These are phyloP conservation scores for Danio tinwini DNA, from an alignment of 2,797 vertebrate genomes.

Conservation along the genomic window DNA sequence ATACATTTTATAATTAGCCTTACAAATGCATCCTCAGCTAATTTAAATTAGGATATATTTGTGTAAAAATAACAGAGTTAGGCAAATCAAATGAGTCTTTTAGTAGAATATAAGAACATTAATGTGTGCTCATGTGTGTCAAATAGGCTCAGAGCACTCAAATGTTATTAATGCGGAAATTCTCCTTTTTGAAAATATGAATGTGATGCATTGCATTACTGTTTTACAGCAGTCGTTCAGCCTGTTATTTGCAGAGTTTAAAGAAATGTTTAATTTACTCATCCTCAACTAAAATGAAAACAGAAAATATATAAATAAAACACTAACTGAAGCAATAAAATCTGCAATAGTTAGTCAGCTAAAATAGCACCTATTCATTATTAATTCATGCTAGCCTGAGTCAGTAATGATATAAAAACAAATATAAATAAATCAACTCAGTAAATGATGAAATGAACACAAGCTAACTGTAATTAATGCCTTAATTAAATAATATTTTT, in stretches of 20 bases:
- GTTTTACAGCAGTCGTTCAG: not conserved
- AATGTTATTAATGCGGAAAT: not conserved
- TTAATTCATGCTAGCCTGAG: no score
- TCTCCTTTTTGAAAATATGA: not conserved
- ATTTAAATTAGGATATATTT: not conserved
- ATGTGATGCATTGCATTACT: not conserved
- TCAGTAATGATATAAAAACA: not conserved
- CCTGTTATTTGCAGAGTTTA: not conserved
- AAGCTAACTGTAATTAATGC: not conserved
- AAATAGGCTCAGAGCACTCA: not conserved
- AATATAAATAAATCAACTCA: not conserved
- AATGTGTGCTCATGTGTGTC: not conserved
- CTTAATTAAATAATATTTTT: not conserved
- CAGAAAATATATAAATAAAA: no score
- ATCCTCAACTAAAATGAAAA: no score
- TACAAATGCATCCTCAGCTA: not conserved
- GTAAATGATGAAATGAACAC: not conserved
- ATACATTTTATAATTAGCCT: conserved; percentile 6
- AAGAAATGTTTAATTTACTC: not conserved
- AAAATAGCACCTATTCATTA: not conserved
- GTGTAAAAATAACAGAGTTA: not conserved
- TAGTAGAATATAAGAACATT: not conserved
- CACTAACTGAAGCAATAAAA: no score
- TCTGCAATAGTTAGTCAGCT: no score
- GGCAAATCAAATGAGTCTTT: conserved; percentile 2